Evolutionary conservation across 2,797 vertebrate genomes (phyloP).

Genomic region (Geotria australis): DNA sequence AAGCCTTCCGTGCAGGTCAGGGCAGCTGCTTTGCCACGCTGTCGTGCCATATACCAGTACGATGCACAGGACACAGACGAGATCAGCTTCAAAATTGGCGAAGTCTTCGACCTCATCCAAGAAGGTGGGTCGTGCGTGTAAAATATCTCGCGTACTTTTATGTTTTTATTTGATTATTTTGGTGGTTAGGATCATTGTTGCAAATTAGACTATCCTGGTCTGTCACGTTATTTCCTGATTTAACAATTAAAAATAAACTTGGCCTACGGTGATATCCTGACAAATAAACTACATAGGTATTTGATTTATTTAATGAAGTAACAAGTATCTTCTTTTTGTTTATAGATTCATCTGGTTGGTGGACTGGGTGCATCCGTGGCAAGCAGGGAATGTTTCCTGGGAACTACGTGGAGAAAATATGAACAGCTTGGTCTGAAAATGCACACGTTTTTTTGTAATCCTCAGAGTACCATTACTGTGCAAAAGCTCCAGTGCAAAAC

Average conservation of each 20-base stretch:
- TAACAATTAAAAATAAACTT: no score
- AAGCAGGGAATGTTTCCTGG: constrained; percentile 71
- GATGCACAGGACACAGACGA: constrained; percentile 62
- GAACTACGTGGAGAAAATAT: constrained; percentile 88
- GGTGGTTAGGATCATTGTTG: no score
- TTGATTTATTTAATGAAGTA: no score
- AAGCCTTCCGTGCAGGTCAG: constrained; percentile 19
- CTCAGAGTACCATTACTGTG: no score
- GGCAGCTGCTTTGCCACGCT: constrained; percentile 12
- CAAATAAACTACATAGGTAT: no score
- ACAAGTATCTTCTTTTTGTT: neutral
- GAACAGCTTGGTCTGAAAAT: constrained; percentile 6
- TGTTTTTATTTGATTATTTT: no score
- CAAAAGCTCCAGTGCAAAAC: no score
- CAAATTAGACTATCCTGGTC: no score
- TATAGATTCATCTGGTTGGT: constrained; percentile 64
- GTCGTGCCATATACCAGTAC: constrained; percentile 57
- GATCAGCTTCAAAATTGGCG: constrained; percentile 52
- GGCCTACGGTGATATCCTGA: neutral
- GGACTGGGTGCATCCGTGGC: constrained; percentile 47
- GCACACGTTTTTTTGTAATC: no score
- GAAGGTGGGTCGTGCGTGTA: constrained; percentile 21
- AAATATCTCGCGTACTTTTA: no score
- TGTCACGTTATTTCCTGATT: no score
- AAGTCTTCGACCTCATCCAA: constrained; percentile 41